Conservation (phyloP, 2,888 invertebrate species). For the Ephialtes manifestator region DNA sequence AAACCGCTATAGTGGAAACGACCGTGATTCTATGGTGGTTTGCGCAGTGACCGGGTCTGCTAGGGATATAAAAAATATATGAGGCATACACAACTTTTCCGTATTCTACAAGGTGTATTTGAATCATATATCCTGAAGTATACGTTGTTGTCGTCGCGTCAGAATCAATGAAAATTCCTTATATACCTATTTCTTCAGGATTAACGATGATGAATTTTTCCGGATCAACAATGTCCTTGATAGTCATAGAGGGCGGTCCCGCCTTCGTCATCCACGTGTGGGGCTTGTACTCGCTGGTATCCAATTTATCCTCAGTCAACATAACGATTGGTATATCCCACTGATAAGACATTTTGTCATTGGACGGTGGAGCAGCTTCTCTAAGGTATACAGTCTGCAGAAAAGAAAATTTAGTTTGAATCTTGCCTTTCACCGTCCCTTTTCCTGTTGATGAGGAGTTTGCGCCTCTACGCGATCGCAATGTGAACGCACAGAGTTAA, state of each 20-base stretch:
- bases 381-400: constrained; percentile 70
- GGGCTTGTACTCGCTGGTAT: constrained; percentile 88
- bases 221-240: constrained; percentile 87
- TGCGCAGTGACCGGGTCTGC: no score
- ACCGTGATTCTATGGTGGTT: no score
- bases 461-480: background rate
- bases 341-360: constrained; percentile 88
- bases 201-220: constrained; percentile 92
- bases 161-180: no score
- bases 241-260: constrained; percentile 85
- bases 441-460: background rate
- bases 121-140: no score
- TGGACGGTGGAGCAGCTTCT: constrained; percentile 87
- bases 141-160: no score
- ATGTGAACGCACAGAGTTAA: background rate
- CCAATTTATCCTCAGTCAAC: constrained; percentile 88
- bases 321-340: constrained; percentile 93
- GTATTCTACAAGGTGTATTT: no score
- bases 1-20: no score
- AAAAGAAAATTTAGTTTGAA: constrained; percentile 44
- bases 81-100: no score
- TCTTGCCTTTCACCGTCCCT: background rate
- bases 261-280: constrained; percentile 89
- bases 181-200: constrained; percentile 94
- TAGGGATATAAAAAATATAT: no score